Evolutionary conservation across 2,888 invertebrate species (phyloP), one percentile per base, ranked within the genome.

Genomic region (Spodoptera picta): DNA sequence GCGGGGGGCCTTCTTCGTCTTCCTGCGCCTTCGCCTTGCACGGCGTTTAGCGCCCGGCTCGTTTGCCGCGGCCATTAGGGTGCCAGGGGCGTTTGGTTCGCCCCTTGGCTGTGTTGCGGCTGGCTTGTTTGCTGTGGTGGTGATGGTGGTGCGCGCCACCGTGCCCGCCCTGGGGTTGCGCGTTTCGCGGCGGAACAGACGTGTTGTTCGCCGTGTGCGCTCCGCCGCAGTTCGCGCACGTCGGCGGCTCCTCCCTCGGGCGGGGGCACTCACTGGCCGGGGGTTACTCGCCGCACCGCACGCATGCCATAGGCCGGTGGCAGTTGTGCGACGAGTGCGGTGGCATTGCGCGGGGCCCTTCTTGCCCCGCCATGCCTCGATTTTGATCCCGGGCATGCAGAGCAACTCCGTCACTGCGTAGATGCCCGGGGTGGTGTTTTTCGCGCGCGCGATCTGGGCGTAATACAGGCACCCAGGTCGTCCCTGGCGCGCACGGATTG

Each of bases 251-350:
- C 14, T 14, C 14, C 14, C 14, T 14, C 14, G 14, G 14, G 4
- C 55, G 46, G 1, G 45, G 51, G 60, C 70, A 78, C 6, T 68
- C 69, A 0, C 45, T 7, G 0, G 73, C 69, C 0, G 42, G 1
- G 55, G 72, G 75, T 0, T 23, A 44, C 0, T 41, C 71, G 0
- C 65, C 62, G 31, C 71, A 75, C 0, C 65, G 52, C 0, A 73
- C 69, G 24, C 69, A 75, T 0, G 56, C 61, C 3, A 31, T n/a
- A 0, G 56, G 51, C 24, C 24, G 24, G 24, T 24, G 24, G 24
- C 24, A 24, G 1, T 24, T 24, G 24, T 24, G 24, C 3, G 3
- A 4, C 3, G 24, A 24, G 24, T 24, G 0, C 68, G 24, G 60
- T 69, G 69, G 50, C 71, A 74, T 19, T 52, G 52, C n/a, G 12